Percentiles rank a stretch among this genome's conserved stretches.
phyloP scores from a whole-genome alignment of 2,113 vertebrate species.

The Mystacornis crossleyi region DNA sequence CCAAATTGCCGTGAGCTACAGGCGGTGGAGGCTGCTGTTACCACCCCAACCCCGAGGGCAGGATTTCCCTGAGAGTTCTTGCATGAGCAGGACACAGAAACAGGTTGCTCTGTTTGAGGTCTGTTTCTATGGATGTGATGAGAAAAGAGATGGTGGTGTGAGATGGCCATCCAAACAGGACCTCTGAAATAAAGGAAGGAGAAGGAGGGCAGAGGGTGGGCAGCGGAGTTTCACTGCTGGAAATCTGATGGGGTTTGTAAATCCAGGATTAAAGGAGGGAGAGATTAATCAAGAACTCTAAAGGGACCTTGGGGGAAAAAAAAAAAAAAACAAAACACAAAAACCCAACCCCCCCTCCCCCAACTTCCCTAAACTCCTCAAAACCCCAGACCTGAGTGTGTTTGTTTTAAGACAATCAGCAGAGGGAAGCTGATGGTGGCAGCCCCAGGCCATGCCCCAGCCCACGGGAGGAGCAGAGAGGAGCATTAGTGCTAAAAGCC shows the following conservation, averaged over 20 bases:
- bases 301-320: not conserved
- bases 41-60: not conserved
- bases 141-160: not conserved
- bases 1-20: not conserved
- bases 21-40: accelerated
- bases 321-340: accelerated
- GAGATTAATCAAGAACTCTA: not conserved
- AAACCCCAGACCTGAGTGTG: too few relatives aligned
- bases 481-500: not conserved
- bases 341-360: too few relatives aligned
- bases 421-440: not conserved
- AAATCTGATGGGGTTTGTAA: not conserved
- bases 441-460: not conserved
- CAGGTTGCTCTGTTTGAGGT: not conserved
- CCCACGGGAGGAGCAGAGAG: accelerated
- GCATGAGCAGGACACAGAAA: accelerated
- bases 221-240: not conserved
- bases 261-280: not conserved
- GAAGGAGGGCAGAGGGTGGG: not conserved
- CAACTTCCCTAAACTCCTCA: too few relatives aligned
- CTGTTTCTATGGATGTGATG: not conserved
- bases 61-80: not conserved
- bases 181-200: not conserved
- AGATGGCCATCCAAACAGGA: not conserved
- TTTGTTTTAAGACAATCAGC: not conserved